phyloP scores from a whole-genome alignment of 2,888 invertebrate species.

The Rosalia funebris region DNA sequence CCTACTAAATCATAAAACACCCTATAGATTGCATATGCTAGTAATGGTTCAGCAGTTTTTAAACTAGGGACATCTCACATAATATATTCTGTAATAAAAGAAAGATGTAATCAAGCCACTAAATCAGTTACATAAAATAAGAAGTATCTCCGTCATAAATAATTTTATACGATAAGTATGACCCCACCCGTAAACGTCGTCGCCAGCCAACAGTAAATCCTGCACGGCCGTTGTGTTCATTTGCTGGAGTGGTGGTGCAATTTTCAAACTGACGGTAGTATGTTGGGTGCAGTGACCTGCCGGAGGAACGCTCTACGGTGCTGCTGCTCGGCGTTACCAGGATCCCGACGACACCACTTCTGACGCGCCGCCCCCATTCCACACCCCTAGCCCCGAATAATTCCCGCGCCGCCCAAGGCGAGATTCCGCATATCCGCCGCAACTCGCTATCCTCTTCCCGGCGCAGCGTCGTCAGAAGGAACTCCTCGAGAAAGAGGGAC shows the following conservation, averaged over 20 bases:
- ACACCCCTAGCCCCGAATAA: constrained; percentile 53
- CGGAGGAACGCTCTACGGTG: constrained; percentile 72
- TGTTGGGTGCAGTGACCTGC: constrained; percentile 67
- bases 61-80: too few species aligned
- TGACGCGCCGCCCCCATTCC: constrained; percentile 58
- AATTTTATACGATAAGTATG: too few species aligned
- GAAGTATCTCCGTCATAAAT: too few species aligned
- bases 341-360: constrained; percentile 62
- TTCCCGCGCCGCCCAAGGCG: constrained; percentile 40
- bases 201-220: constrained; percentile 7
- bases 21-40: too few species aligned
- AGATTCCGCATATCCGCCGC: constrained; percentile 56
- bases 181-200: constrained; percentile 10
- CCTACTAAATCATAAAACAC: too few species aligned
- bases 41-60: too few species aligned
- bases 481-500: constrained; percentile 55
- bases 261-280: constrained; percentile 14
- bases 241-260: constrained; percentile 10
- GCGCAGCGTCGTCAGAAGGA: constrained; percentile 60
- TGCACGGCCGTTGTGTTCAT: constrained; percentile 5
- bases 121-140: too few species aligned
- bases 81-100: too few species aligned
- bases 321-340: constrained; percentile 72
- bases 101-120: too few species aligned
- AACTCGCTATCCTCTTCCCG: constrained; percentile 48